Evolutionary conservation across 2,797 vertebrate species (phyloP), one percentile per base, ranked within the genome.

Genomic region (Siniperca scherzeri): DNA sequence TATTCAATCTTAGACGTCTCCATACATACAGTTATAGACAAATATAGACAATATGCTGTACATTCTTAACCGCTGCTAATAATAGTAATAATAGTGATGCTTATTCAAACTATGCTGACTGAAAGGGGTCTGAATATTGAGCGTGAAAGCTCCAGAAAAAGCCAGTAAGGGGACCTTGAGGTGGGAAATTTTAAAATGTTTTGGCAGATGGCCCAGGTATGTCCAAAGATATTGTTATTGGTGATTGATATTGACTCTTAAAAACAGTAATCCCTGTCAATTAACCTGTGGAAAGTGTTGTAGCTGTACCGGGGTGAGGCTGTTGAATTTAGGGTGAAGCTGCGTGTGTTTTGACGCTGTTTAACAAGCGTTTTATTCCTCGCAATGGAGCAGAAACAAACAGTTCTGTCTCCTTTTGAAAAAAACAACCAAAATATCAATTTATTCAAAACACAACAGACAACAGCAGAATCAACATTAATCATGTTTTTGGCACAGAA

Each of bases 401-500:
- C 77, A 17, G 69, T 50, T 48, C 36, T 8, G 46, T 48, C 46
- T 42, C 42, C 38, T 40, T 40, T 40, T 7, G 27, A 30, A 30
- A 30, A n/a, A 30, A 42, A 64, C 69, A 57, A 12, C 52, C 42
- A 27, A 74, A 71, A 75, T 64, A 46, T 78, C 40, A 25, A 11
- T 69, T 56, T 56, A 69, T 81, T 74, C 48, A 53, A 40, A 70
- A 40, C 36, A 7, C 69, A 59, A 30, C 61, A 33, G 70, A 42
- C 56, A 40, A 5, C 62, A 12, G 61, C 30, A 69, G 60, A 80
- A 67, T 27, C 78, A 44, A 50, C 86, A 81, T 88, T 70, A 50
- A 81, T 86, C 83, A 70, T 70, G 50, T 38, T 83, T 82, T 17
- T 82, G 86, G 77, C 74, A 25, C 61, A 25, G 66, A 52, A 7